Conservation (phyloP, 2,797 vertebrate genomes). For the Pantherophis vulpinus region DNA sequence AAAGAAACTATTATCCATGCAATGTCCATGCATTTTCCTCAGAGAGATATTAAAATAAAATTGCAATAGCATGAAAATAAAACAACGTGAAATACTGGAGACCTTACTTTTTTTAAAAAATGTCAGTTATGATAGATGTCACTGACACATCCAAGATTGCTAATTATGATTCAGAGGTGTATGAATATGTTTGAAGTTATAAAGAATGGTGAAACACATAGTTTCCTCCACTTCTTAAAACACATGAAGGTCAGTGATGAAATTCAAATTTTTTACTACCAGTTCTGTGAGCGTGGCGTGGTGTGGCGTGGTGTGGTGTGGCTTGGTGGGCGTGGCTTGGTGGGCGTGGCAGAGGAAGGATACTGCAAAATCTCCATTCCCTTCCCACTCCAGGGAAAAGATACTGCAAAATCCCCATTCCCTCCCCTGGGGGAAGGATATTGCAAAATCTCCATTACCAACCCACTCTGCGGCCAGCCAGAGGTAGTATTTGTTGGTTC, state of each 20-base stretch:
- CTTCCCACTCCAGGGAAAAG: too few species aligned
- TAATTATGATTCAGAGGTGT: not conserved
- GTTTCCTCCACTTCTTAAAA: not conserved
- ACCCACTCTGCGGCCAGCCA: too few species aligned
- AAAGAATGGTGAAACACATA: not conserved
- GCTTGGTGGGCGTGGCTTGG: too few species aligned
- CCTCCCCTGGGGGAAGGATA: too few species aligned
- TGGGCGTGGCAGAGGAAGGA: too few species aligned
- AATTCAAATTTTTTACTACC: too few species aligned
- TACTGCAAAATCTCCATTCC: too few species aligned
- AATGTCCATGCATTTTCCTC: not conserved
- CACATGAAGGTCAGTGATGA: not conserved
- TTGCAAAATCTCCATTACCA: too few species aligned
- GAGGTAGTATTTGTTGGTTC: too few species aligned
- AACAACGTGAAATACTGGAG: not conserved
- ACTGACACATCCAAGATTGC: not conserved
- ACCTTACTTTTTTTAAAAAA: not conserved
- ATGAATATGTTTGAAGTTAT: not conserved
- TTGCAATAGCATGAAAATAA: not conserved
- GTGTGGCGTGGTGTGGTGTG: too few species aligned
- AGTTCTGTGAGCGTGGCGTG: too few species aligned
- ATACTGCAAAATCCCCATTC: too few species aligned
- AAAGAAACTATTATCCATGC: not conserved
- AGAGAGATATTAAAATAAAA: not conserved
- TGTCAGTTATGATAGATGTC: not conserved